Evolutionary conservation across 2,888 invertebrate species (phyloP), one percentile per base, ranked within the genome.

Genomic region (Idaea biselata): DNA sequence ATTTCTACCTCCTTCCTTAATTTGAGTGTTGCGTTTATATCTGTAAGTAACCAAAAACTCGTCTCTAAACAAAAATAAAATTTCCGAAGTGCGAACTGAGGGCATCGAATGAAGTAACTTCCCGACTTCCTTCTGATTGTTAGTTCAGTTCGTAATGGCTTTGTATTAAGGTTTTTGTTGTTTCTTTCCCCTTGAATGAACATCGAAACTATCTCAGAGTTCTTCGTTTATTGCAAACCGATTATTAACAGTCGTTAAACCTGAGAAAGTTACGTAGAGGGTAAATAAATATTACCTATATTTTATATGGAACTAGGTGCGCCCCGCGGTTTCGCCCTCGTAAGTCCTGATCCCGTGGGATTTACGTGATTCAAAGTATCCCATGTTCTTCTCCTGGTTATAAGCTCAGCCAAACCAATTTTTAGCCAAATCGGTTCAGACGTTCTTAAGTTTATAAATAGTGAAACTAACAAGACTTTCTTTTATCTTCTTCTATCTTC

Each of bases 81-180:
- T 62, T 44, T 44, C 44, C 44, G 44, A 66, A 63, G 66, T 59
- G 31, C 57, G 32, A 65, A 65, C 62, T 70, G 61, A 44, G 71
- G 63, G 71, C 68, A 70, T 70, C 67, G 67, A 62, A 62, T 62
- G 65, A 71, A 70, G 66, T 70, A 68, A 63, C 57, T 60, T 61
- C 60, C 18, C 11, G 64, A 60, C 63, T 66, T 68, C 60, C 55
- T 62, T 59, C 66, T 62, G 57, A 66, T 63, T 68, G 67, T 66
- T 68, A 68, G 8, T 44, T 44, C 44, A 44, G 44, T 44, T 44
- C 44, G 44, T 44, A 44, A 44, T 44, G 44, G 44, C 44, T 44
- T 44, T 44, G 44, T 44, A 44, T 44, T 44, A 14, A 44, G 44
- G 44, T 44, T 44, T 44, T 44, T 11, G 44, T 44, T 44, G 44